Base-by-base conservation (phyloP, 2,797 vertebrate genomes). In the Delichon dasypus region DNA sequence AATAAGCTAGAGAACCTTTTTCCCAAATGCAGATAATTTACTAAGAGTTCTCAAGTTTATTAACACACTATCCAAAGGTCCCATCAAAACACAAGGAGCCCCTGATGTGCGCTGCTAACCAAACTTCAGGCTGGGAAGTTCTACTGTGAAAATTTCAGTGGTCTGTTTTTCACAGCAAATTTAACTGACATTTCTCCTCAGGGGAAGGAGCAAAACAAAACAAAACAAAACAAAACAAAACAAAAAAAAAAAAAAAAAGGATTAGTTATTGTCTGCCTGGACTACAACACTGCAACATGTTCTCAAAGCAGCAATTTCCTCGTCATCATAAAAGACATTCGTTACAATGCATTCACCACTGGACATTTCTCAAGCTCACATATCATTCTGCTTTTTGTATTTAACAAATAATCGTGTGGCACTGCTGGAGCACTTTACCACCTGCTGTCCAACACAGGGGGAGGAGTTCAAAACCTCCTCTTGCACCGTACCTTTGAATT, bases 401-500 rank as follows among this genome's bases (percentile, higher is more conserved):
- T 45, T 38, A 74, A 47, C 19, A 67, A 50, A n/a, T 13, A 55
- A 38, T 3, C 4, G 2, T 16, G 22, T 10, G 44, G 62, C 36
- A n/a, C n/a, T 61, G 36, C 22, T 34, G 26, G 25, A 71, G 20
- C 48, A 73, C 42, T 68, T 67, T 6, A 36, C 3, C 42, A 44
- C 8, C 23, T 32, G 21, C 21, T 9, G 32, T 11, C 19, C 70
- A 72, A 1, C 25, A 36, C 0, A 34, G 0, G 2, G 16, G 23
- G 5, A 68, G 21, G 38, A 27, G 5, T 53, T 42, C 14, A 16
- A 7, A 34, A 6, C 5, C 22, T 34, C 12, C 47, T 36, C 13
- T 13, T 21, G 12, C 26, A 60, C 66, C 16, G 96, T 97, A 99
- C 99, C 99, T 99, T 96, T 99, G 99, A 96, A 99, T 99, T 83